These are phyloP conservation scores for Kryptolebias marmoratus DNA, from an alignment of 2,113 vertebrate genomes.

Conservation along the genomic window DNA sequence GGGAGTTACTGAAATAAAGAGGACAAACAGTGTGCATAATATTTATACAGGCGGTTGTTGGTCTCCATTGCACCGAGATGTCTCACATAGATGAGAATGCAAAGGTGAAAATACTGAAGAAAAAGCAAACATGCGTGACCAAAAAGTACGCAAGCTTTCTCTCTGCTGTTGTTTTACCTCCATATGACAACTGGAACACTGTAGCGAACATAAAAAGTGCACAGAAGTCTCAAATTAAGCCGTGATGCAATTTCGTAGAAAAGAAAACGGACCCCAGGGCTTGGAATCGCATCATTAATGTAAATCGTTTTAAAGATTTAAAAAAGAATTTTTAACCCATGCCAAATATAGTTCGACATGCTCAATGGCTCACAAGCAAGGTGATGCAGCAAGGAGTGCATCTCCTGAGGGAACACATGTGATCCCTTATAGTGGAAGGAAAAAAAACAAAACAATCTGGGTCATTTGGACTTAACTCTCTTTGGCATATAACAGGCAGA, in stretches of 20 bases:
- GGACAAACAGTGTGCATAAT: conserved; percentile 17
- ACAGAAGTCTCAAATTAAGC: conserved; percentile 5
- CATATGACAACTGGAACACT: conserved; percentile 21
- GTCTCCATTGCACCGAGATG: background rate
- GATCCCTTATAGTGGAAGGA: conserved; percentile 51
- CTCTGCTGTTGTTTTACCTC: background rate
- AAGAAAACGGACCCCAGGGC: conserved; percentile 20
- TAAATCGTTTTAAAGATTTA: conserved; percentile 38
- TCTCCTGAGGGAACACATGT: conserved; percentile 40
- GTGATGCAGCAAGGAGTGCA: conserved; percentile 18
- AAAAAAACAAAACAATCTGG: conserved; percentile 62
- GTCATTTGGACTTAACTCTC: conserved; percentile 54
- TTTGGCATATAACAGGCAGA: conserved; percentile 53
- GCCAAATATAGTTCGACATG: conserved; percentile 18
- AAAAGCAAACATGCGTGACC: background rate
- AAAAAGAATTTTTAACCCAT: conserved; percentile 21
- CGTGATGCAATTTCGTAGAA: conserved; percentile 20
- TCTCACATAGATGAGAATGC: conserved; percentile 5
- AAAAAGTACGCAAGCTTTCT: conserved; percentile 12
- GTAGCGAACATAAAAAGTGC: conserved; percentile 3
- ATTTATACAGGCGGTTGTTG: background rate
- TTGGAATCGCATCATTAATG: conserved; percentile 34
- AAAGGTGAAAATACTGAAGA: background rate
- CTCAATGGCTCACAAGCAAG: conserved; percentile 23
- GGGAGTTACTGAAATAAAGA: conserved; percentile 54